Evolutionary conservation across 2,113 vertebrate species (phyloP).

Genomic region (Baryphthengus martii): DNA sequence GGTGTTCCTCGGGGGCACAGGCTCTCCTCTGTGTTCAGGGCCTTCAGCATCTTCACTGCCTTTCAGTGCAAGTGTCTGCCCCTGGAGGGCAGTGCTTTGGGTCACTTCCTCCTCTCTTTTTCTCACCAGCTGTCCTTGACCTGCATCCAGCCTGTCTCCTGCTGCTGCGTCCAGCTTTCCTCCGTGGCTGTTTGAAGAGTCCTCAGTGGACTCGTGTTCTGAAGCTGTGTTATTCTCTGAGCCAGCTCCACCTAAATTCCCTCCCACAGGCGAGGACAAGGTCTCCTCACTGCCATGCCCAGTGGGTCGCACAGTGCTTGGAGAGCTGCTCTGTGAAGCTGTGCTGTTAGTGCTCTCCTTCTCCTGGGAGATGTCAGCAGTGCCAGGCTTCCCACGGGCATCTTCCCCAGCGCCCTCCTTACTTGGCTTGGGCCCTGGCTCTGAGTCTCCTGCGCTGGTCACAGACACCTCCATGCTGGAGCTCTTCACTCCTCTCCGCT

Average conservation of each 20-base stretch:
- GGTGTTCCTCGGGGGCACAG: neutral
- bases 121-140: neutral
- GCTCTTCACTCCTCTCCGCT: neutral
- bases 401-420: neutral
- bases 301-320: neutral
- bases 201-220: neutral
- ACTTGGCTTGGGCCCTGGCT: neutral
- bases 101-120: neutral
- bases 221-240: neutral
- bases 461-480: neutral
- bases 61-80: neutral
- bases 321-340: neutral
- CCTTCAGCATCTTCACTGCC: constrained; percentile 2
- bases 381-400: neutral
- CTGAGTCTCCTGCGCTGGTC: neutral
- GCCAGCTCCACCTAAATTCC: neutral
- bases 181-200: neutral
- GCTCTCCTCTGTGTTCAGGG: neutral
- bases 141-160: constrained; percentile 17
- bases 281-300: neutral
- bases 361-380: neutral
- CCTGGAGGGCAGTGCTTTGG: neutral
- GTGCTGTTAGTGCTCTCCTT: neutral
- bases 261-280: neutral
- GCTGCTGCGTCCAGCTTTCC: neutral